Percentiles rank a stretch among this genome's conserved stretches.
phyloP scores from a whole-genome alignment of 2,113 vertebrate genomes.

The Hippopotamus amphibius region DNA sequence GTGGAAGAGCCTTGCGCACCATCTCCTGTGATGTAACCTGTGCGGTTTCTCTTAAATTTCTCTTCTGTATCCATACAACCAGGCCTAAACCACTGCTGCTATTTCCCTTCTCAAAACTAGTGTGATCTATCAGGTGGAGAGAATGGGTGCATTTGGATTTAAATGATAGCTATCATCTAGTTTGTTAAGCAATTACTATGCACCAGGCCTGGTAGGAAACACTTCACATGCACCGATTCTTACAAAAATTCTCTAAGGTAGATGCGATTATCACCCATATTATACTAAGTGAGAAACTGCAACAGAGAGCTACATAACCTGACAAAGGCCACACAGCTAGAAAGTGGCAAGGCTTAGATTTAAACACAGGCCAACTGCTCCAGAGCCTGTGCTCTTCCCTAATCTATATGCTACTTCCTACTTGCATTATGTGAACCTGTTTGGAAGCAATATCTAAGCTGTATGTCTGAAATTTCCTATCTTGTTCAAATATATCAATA shows the following conservation, averaged over 20 bases:
- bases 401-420: not conserved
- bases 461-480: not conserved
- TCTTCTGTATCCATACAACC: not conserved
- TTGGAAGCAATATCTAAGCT: not conserved
- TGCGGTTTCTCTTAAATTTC: not conserved
- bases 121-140: not conserved
- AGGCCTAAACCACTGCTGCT: not conserved
- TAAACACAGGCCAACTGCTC: not conserved
- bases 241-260: not conserved
- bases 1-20: not conserved
- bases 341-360: not conserved
- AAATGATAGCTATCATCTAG: not conserved
- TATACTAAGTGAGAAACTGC: not conserved
- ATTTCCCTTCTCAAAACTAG: not conserved
- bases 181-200: not conserved
- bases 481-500: not conserved
- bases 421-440: not conserved
- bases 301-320: not conserved
- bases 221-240: not conserved
- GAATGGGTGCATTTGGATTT: not conserved
- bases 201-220: not conserved
- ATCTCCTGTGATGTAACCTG: not conserved
- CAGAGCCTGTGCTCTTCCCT: not conserved
- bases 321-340: not conserved
- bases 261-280: not conserved